These are phyloP conservation scores for Sarcophaga rosellei DNA, from an alignment of 2,888 invertebrate species.

Conservation along the genomic window DNA sequence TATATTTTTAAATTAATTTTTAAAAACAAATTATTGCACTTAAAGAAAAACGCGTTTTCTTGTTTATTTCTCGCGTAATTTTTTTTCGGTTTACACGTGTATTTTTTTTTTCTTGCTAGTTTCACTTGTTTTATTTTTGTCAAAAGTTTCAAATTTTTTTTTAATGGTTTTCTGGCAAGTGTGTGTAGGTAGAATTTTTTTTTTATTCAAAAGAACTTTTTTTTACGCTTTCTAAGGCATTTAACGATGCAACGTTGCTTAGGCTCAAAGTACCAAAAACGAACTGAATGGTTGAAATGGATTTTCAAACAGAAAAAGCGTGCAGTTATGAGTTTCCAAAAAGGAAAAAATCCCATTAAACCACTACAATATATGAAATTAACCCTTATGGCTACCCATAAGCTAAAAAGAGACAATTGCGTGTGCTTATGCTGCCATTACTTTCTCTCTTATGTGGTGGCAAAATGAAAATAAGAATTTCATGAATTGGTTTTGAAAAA, in stretches of 20 bases:
- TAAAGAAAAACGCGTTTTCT: background rate
- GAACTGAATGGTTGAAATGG: constrained; percentile 76
- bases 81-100: constrained; percentile 27
- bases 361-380: constrained; percentile 36
- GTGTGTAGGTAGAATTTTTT: background rate
- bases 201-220: background rate
- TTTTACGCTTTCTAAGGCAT: constrained; percentile 37
- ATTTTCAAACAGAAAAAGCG: constrained; percentile 71
- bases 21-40: constrained; percentile 36
- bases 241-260: constrained; percentile 71
- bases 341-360: background rate
- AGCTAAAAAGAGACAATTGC: constrained; percentile 50
- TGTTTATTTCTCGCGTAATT: constrained; percentile 16
- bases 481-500: too few relatives aligned
- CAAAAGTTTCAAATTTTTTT: constrained; percentile 6
- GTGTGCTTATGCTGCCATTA: background rate
- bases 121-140: constrained; percentile 6
- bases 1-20: constrained; percentile 14
- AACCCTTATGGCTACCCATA: constrained; percentile 20
- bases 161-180: background rate
- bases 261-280: constrained; percentile 76
- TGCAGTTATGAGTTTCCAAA: constrained; percentile 33
- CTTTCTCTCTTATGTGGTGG: constrained; percentile 28
- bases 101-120: constrained; percentile 13
- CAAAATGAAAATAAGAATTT: too few relatives aligned